Evolutionary conservation across 2,888 invertebrate genomes (phyloP).

Genomic region (Tiliacea aurago): DNA sequence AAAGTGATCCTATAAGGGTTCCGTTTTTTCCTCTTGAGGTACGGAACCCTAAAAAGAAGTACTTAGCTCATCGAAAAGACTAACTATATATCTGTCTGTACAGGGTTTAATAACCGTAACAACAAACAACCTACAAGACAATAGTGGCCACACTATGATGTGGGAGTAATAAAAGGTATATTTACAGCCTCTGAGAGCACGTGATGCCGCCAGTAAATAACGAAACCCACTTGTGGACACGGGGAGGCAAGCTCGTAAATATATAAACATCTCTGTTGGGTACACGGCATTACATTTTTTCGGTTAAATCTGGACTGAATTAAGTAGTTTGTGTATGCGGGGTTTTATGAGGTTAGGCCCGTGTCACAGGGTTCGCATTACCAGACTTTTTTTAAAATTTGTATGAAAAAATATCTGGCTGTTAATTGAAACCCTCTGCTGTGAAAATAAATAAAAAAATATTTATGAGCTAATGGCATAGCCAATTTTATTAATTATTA

Average conservation of each 20-base stretch:
- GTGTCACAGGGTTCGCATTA: not conserved
- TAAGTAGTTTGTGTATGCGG: constrained; percentile 8
- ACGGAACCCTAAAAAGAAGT: too few species aligned
- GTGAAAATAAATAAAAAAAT: not conserved
- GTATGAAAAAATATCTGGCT: not conserved
- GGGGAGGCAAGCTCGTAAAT: constrained; percentile 43
- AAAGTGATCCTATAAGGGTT: too few species aligned
- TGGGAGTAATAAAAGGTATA: constrained; percentile 64
- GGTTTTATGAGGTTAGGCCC: not conserved
- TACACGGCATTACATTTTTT: constrained; percentile 42
- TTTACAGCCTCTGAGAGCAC: constrained; percentile 48
- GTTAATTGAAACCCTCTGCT: not conserved
- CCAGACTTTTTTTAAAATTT: not conserved
- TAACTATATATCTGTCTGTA: constrained; percentile 3
- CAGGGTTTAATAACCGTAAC: constrained; percentile 1
- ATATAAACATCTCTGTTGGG: constrained; percentile 47
- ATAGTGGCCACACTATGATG: constrained; percentile 36
- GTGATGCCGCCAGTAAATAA: constrained; percentile 61
- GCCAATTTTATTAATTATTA: not conserved
- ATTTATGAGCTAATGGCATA: not conserved
- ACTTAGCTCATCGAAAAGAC: too few species aligned
- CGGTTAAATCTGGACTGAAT: constrained; percentile 21
- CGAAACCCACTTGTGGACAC: constrained; percentile 50
- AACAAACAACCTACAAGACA: constrained; percentile 23
- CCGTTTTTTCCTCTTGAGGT: too few species aligned